Conservation (phyloP, 1,140 invertebrate genomes). For the Adoxophyes honmai region DNA sequence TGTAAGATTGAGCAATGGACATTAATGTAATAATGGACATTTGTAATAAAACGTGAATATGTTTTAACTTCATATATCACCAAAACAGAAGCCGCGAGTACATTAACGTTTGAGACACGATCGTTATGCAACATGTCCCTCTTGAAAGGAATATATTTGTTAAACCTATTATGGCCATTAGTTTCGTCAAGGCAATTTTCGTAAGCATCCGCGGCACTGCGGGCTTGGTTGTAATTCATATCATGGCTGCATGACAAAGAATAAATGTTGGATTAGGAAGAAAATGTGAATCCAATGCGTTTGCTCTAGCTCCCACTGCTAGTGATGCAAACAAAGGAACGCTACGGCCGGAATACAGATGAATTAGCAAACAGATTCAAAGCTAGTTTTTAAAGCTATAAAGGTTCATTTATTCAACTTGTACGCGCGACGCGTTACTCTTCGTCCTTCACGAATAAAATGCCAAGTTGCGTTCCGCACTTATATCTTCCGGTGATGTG, state of each 20-base stretch:
- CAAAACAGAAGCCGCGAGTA: slow-evolving; percentile 28
- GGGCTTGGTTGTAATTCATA: slow-evolving; percentile 16
- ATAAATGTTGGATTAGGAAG: slow-evolving; percentile 4
- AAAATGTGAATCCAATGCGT: not conserved
- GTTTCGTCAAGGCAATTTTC: slow-evolving; percentile 62
- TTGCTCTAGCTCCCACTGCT: not conserved
- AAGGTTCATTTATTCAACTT: slow-evolving; percentile 38
- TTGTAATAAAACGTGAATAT: not conserved
- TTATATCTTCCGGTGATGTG: slow-evolving; percentile 47
- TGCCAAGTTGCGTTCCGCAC: slow-evolving; percentile 29
- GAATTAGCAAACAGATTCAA: not conserved
- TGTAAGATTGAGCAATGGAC: not conserved
- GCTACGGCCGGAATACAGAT: slow-evolving; percentile 9
- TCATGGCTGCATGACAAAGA: not conserved
- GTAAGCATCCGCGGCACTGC: slow-evolving; percentile 43
- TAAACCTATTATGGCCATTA: slow-evolving; percentile 53
- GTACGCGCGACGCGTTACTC: slow-evolving; percentile 46
- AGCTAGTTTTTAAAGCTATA: slow-evolving; percentile 14
- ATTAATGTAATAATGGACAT: not conserved
- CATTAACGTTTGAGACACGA: slow-evolving; percentile 39
- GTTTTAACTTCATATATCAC: slow-evolving; percentile 17
- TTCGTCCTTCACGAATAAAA: slow-evolving; percentile 50
- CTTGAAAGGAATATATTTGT: slow-evolving; percentile 63
- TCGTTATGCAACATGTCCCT: slow-evolving; percentile 48
- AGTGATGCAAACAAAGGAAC: slow-evolving; percentile 16